Conservation (phyloP, 2,888 invertebrate genomes). For the Blastobasis adustella region DNA sequence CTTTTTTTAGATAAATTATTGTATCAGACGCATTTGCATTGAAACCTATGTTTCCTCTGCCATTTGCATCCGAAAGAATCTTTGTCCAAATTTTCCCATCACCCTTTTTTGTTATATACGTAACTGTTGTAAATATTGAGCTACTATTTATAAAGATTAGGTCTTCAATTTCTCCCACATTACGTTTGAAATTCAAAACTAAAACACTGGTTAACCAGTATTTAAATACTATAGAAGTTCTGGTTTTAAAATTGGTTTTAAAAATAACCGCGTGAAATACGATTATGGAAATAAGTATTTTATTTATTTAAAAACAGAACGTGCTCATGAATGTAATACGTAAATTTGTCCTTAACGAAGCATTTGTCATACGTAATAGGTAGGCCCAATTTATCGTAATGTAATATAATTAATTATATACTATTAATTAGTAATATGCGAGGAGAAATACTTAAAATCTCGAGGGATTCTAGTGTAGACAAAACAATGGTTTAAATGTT, state of each 20-base stretch:
- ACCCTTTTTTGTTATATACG: constrained; percentile 35
- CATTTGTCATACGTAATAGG: constrained; percentile 72
- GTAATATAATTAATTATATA: constrained; percentile 58
- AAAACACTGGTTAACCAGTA: constrained; percentile 50
- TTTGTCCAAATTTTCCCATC: constrained; percentile 41
- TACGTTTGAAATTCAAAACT: constrained; percentile 36
- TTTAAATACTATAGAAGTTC: too few species aligned
- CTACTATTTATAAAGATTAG: constrained; percentile 33
- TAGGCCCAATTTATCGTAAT: constrained; percentile 73
- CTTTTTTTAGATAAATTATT: constrained; percentile 33
- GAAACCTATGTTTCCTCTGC: constrained; percentile 7
- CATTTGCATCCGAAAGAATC: constrained; percentile 46
- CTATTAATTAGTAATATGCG: constrained; percentile 50
- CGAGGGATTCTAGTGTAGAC: constrained; percentile 60
- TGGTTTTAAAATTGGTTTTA: too few species aligned
- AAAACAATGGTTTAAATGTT: constrained; percentile 54
- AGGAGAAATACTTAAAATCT: constrained; percentile 65
- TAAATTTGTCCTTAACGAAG: constrained; percentile 59
- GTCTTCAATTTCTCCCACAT: constrained; percentile 6
- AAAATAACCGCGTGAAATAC: constrained; percentile 29
- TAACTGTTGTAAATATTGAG: constrained; percentile 56
- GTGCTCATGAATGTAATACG: constrained; percentile 66
- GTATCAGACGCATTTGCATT: neutral
- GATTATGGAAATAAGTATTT: constrained; percentile 26
- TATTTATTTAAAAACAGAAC: constrained; percentile 51